phyloP scores from a whole-genome alignment of 2,797 vertebrate genomes.

The Hapalemur alaotrensis region DNA sequence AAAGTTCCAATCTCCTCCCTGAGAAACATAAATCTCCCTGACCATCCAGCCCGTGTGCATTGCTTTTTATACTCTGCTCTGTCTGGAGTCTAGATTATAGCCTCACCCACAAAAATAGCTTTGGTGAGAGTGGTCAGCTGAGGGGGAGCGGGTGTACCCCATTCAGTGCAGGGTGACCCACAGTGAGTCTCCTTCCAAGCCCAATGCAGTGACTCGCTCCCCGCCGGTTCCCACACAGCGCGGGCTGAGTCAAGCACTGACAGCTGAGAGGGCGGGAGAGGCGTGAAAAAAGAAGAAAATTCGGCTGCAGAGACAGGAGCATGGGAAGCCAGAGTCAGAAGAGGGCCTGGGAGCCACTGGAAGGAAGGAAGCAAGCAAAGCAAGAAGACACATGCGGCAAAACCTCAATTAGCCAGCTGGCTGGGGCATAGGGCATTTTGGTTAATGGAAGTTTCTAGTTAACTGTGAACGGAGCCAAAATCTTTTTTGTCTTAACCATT shows the following conservation, averaged over 20 bases:
- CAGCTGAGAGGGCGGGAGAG: slow-evolving; percentile 75
- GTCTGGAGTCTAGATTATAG: slow-evolving; percentile 31
- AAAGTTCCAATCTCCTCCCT: slow-evolving; percentile 75
- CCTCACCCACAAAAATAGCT: slow-evolving; percentile 78
- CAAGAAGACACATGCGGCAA: neutral
- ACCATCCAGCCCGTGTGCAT: slow-evolving; percentile 34
- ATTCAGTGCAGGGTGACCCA: slow-evolving; percentile 67
- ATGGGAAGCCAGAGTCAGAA: neutral
- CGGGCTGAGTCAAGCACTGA: slow-evolving; percentile 81
- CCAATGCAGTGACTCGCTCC: slow-evolving; percentile 75
- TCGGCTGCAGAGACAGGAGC: neutral
- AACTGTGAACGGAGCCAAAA: neutral
- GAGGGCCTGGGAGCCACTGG: neutral
- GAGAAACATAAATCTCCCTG: slow-evolving; percentile 68
- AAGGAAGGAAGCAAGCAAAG: neutral
- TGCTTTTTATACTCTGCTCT: slow-evolving; percentile 20
- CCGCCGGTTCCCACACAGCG: slow-evolving; percentile 80
- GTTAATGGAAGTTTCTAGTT: slow-evolving; percentile 14
- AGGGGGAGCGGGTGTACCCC: slow-evolving; percentile 72
- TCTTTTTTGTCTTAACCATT: slow-evolving; percentile 19
- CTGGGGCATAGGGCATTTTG: neutral
- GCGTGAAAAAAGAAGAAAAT: neutral
- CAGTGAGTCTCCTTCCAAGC: slow-evolving; percentile 71
- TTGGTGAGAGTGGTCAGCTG: slow-evolving; percentile 70
- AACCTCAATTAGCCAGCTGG: neutral